phyloP scores from a whole-genome alignment of 2,113 vertebrate species.

The Colaptes auratus region DNA sequence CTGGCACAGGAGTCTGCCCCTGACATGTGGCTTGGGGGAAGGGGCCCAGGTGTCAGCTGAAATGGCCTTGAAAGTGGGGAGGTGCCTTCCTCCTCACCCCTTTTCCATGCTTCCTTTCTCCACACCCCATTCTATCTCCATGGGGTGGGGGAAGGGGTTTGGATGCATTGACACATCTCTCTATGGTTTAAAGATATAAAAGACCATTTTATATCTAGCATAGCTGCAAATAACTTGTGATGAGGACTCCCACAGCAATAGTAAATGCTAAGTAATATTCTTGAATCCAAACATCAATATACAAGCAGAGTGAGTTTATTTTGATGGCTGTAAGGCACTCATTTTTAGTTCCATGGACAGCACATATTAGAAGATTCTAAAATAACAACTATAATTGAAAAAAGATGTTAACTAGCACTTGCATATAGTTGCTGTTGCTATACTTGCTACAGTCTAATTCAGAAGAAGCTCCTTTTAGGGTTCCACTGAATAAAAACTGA shows the following conservation, averaged over 20 bases:
- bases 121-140: too few relatives aligned
- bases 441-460: background rate
- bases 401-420: background rate
- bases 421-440: background rate
- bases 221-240: background rate
- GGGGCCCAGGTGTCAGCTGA: too few relatives aligned
- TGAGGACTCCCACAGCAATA: background rate
- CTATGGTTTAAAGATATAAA: background rate
- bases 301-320: background rate
- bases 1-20: too few relatives aligned
- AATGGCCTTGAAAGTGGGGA: too few relatives aligned
- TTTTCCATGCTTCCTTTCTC: too few relatives aligned
- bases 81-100: too few relatives aligned
- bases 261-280: background rate
- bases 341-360: background rate
- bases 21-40: too few relatives aligned
- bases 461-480: background rate
- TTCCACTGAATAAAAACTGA: background rate
- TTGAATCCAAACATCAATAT: background rate
- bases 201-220: background rate
- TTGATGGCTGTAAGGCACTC: background rate
- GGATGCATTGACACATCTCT: too few relatives aligned
- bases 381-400: background rate
- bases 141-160: too few relatives aligned
- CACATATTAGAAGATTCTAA: background rate